Conservation (phyloP, 1,140 invertebrate genomes). For the Babylonia areolata region DNA sequence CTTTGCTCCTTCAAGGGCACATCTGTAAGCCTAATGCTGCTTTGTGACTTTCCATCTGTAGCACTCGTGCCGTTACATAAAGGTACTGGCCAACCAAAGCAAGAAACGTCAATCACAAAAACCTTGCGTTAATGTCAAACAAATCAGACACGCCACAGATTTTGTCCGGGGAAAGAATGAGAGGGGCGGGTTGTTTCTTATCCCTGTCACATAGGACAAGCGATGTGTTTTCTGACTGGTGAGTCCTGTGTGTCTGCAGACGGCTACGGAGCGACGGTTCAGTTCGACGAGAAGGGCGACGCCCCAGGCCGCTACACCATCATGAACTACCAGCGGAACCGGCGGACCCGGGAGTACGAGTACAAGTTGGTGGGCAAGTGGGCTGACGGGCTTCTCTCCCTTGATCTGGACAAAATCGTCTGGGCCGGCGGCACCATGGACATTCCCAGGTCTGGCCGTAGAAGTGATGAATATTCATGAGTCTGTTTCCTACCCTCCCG, state of each 20-base stretch:
- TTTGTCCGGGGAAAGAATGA: too few species aligned
- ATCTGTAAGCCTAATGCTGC: too few species aligned
- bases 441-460: conserved; percentile 74
- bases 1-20: too few species aligned
- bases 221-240: too few species aligned
- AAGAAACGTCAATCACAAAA: too few species aligned
- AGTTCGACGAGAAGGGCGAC: conserved; percentile 77
- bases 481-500: background rate
- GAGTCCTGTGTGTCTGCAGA: conserved; percentile 72
- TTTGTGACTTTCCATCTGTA: too few species aligned
- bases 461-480: background rate
- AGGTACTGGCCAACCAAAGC: too few species aligned
- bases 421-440: conserved; percentile 69
- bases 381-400: conserved; percentile 55
- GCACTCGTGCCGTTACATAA: too few species aligned
- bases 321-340: conserved; percentile 73
- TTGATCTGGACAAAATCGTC: conserved; percentile 63
- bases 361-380: conserved; percentile 71
- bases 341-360: conserved; percentile 61
- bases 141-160: too few species aligned
- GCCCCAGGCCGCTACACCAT: conserved; percentile 77
- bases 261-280: conserved; percentile 66
- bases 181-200: too few species aligned
- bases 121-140: too few species aligned
- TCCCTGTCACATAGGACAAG: too few species aligned